Evolutionary conservation across 2,113 vertebrate genomes (phyloP).

Genomic region (Clarias batrachus): DNA sequence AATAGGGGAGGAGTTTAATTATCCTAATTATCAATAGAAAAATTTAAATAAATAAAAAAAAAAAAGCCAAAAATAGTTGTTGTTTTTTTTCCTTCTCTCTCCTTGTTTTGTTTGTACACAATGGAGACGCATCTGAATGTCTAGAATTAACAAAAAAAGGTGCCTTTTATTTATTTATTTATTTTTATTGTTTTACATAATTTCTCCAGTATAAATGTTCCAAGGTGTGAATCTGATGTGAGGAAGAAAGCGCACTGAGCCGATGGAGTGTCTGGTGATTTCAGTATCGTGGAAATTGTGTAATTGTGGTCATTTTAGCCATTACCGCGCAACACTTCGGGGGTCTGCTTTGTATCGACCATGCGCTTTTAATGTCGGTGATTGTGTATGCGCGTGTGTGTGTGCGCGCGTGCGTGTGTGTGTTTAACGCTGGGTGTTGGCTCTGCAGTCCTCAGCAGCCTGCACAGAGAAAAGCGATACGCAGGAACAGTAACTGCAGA

Average conservation of each 20-base stretch:
- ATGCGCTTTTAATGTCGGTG: not conserved
- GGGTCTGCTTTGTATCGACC: not conserved
- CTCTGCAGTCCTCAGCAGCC: conserved; percentile 44
- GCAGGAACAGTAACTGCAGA: conserved; percentile 48
- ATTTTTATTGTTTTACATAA: too few species aligned
- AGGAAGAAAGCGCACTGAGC: not conserved
- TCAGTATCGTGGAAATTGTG: not conserved
- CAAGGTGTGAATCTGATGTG: not conserved
- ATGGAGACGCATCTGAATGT: too few species aligned
- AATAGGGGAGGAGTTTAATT: too few species aligned
- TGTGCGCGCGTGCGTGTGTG: not conserved
- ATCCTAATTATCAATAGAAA: too few species aligned
- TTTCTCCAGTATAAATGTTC: too few species aligned
- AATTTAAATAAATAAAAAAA: too few species aligned
- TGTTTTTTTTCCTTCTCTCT: too few species aligned
- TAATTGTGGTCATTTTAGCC: not conserved
- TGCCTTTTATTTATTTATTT: too few species aligned
- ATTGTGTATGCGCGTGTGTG: conserved; percentile 1
- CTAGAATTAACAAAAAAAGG: too few species aligned
- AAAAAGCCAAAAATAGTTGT: too few species aligned
- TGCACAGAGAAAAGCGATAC: conserved; percentile 35
- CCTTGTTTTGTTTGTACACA: too few species aligned
- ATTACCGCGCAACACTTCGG: not conserved
- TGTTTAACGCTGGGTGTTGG: conserved; percentile 42
- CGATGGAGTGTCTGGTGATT: not conserved